Base-by-base conservation (phyloP, 2,797 vertebrate genomes). In the Arrhamphus sclerolepis region DNA sequence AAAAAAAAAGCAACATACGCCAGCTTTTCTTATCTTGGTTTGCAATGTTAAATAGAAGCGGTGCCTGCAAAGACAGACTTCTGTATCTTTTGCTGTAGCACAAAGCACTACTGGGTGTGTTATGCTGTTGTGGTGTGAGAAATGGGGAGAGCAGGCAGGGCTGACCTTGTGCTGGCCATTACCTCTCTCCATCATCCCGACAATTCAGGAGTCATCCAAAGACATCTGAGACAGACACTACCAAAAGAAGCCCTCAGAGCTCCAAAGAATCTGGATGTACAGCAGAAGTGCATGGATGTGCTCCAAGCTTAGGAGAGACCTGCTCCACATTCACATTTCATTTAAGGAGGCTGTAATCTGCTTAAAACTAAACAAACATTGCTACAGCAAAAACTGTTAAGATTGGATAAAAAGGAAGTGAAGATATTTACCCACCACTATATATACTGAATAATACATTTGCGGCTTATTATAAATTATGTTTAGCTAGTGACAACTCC, bases 131-230 rank as follows among this genome's bases (percentile, higher is more conserved):
- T 54, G 59, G 43, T 54, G 42, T 50, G 72, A 84, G 64, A 69
- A 75, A 82, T 64, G 54, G 75, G 48, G 41, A 44, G 64, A 57
- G 54, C 51, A 62, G 72, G 50, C 49, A 59, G 31, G 65, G 47
- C 62, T 75, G 78, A 89, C 84, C 87, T 87, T 78, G 72, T 56
- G 55, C 56, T 66, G 79, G 78, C 74, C 79, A 48, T 62, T 71
- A 72, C 60, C 73, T 75, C 81, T 70, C 66, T 86, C 70, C 56
- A 81, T 86, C 80, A 84, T 62, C 49, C 43, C 50, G 66, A 86
- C 79, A 85, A 81, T 52, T 75, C 41, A 61, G 65, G 70, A 78
- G 67, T 55, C 68, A 61, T 65, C 55, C 71, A 59, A 39, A 62
- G 63, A 71, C 80, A 73, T 72, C 65, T 51, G 60, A 68, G 76